These are phyloP conservation scores for Platichthys stellatus DNA, from an alignment of 2,113 vertebrate genomes.

Conservation along the genomic window DNA sequence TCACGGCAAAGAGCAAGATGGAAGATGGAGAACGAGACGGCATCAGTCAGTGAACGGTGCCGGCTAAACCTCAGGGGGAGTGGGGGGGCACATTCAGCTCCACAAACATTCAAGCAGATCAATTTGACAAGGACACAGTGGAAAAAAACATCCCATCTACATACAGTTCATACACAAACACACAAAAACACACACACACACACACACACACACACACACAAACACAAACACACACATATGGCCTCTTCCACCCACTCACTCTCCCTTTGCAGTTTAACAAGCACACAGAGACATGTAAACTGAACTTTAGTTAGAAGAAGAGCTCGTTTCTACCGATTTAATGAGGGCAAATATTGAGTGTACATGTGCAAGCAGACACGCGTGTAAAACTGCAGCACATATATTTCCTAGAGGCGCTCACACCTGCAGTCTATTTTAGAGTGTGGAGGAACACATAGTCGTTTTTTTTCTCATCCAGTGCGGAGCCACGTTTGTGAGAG, in stretches of 20 bases:
- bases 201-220: conserved; percentile 1
- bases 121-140: conserved; percentile 48
- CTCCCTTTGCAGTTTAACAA: no score
- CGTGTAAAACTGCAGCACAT: no score
- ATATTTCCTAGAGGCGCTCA: no score
- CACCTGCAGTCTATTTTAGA: no score
- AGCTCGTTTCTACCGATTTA: no score
- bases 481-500: no score
- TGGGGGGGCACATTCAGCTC: conserved; percentile 19
- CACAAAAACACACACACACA: neutral
- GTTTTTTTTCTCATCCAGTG: no score
- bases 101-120: conserved; percentile 54
- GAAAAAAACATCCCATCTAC: neutral
- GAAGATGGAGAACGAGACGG: conserved; percentile 24
- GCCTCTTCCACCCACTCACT: conserved; percentile 40
- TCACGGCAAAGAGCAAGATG: conserved; percentile 11
- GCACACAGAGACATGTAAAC: no score
- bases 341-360: no score
- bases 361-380: neutral
- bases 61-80: conserved; percentile 27
- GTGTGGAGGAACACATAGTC: no score
- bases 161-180: neutral
- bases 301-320: no score
- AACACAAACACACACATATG: neutral
- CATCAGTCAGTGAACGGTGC: conserved; percentile 12